Evolutionary conservation across 2,113 vertebrate genomes (phyloP).

Genomic region (Limnothrissa miodon): DNA sequence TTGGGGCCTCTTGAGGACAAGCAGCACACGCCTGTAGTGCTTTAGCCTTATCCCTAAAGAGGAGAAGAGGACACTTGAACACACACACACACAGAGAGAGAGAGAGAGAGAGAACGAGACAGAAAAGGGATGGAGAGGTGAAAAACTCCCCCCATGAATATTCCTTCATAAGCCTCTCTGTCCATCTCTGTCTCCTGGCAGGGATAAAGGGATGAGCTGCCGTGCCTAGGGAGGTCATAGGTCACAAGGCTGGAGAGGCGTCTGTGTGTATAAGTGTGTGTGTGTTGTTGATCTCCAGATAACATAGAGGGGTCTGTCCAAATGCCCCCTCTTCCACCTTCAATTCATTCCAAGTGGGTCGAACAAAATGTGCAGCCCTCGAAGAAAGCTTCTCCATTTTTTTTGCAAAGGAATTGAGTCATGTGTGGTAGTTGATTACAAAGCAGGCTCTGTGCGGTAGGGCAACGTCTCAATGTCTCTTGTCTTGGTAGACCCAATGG

Average conservation of each 20-base stretch:
- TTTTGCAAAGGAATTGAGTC: background rate
- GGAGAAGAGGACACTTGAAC: background rate
- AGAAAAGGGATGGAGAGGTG: constrained; percentile 8
- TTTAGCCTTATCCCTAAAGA: background rate
- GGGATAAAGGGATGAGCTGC: constrained; percentile 53
- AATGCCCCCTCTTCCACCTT: background rate
- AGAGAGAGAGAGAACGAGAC: background rate
- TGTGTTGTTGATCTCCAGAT: background rate
- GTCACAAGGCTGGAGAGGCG: constrained; percentile 47
- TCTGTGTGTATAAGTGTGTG: constrained; percentile 33
- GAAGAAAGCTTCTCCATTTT: background rate
- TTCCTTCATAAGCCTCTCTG: background rate
- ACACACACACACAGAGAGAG: too few relatives aligned
- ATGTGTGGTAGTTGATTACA: background rate
- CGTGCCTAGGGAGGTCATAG: constrained; percentile 46
- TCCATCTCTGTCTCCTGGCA: constrained; percentile 52
- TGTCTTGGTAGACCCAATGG: background rate
- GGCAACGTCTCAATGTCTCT: background rate
- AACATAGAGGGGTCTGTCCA: background rate
- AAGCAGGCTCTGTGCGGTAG: background rate
- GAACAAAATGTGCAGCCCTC: background rate
- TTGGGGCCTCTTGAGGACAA: background rate
- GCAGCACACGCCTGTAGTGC: background rate
- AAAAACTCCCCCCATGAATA: background rate
- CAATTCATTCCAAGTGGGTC: background rate